These are phyloP conservation scores for Popillia japonica DNA, from an alignment of 1,140 invertebrate species.

Conservation along the genomic window DNA sequence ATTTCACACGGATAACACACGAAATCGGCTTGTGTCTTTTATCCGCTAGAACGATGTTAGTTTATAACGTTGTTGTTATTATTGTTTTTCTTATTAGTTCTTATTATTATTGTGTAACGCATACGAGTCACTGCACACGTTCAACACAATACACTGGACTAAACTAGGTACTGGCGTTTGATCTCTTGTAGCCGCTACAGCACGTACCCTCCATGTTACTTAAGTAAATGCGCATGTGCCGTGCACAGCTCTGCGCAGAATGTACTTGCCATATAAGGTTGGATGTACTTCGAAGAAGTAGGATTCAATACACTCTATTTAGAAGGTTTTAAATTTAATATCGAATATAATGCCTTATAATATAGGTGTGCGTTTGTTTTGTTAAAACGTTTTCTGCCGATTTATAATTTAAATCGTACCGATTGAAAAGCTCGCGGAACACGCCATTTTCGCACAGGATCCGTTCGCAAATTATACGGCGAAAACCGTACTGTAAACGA, in stretches of 20 bases:
- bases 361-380: background rate
- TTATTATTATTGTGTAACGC: conserved; percentile 10
- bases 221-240: conserved; percentile 13
- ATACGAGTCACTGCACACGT: conserved; percentile 22
- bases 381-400: background rate
- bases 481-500: no score
- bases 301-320: background rate
- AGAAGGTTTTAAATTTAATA: conserved; percentile 18
- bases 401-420: background rate
- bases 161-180: background rate
- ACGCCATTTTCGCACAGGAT: no score
- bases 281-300: conserved; percentile 1
- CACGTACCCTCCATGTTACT: conserved; percentile 19
- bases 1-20: background rate
- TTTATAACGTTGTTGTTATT: conserved; percentile 5
- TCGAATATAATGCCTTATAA: background rate
- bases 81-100: background rate
- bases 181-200: background rate
- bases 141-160: conserved; percentile 27
- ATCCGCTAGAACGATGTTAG: background rate
- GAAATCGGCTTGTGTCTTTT: background rate
- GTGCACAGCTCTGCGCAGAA: conserved; percentile 14
- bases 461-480: no score
- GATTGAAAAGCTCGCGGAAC: no score
- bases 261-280: conserved; percentile 31